These are phyloP conservation scores for Gallinago stenura DNA, from an alignment of 2,797 vertebrate species.

Conservation along the genomic window DNA sequence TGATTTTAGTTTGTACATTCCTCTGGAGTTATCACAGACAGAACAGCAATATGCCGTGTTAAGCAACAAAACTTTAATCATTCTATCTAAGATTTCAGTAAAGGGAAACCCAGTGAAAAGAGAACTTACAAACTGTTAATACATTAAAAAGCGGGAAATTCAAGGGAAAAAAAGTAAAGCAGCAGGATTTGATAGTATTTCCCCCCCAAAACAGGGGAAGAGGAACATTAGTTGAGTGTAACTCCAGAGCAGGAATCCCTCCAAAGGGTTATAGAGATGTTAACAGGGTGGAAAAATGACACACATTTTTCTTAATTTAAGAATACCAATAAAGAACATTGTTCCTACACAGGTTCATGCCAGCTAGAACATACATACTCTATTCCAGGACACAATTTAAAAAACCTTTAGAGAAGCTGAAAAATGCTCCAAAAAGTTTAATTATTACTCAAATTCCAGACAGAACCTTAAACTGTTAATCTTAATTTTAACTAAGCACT, in stretches of 20 bases:
- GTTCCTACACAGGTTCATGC: background rate
- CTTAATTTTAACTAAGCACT: constrained; percentile 9
- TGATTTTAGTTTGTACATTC: background rate
- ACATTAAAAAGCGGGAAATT: background rate
- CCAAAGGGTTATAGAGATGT: background rate
- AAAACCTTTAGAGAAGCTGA: background rate
- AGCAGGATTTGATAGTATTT: background rate
- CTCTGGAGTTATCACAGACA: background rate
- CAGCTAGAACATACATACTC: background rate
- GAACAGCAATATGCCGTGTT: background rate
- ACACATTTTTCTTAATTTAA: background rate
- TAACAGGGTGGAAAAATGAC: background rate
- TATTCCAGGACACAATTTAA: background rate
- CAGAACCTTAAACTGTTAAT: background rate
- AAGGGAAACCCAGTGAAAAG: background rate
- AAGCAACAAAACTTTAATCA: background rate
- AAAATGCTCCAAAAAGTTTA: background rate
- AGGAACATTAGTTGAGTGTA: background rate
- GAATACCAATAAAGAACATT: background rate
- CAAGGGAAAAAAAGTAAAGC: background rate
- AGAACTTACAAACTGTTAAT: background rate
- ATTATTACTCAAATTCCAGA: background rate
- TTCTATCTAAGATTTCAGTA: background rate
- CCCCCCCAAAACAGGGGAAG: background rate
- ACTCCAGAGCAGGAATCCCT: background rate